Base-by-base conservation (phyloP, 30 jellyfish, hydroid and myxozoan genomes). In the Haliclystus octoradiatus region DNA sequence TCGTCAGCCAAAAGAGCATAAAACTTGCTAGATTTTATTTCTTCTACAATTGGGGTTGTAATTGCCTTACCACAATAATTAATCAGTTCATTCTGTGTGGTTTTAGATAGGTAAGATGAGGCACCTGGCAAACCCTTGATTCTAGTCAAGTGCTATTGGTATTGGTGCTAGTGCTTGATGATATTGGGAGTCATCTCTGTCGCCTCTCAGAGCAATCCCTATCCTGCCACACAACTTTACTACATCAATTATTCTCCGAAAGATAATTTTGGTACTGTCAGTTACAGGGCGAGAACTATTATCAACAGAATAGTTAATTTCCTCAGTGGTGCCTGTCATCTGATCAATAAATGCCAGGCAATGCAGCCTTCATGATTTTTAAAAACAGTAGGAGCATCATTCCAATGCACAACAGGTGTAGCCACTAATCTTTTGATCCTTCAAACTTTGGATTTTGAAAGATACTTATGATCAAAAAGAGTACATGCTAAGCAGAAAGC, bases 21-120 rank as follows among this genome's bases (percentile, higher is more conserved):
- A 40, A 40, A 40, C 57, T 40, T 40, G 9, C 14, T 9, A 9
- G 19, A 40, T 19, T n/a, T 73, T 13, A 73, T 33, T 27, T 62
- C 67, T 12, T 49, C 23, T 26, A 73, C 29, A 3, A 73, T 25
- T 28, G 23, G 52, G 19, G 53, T 76, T 26, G 22, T 34, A 23
- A 84, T 71, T 24, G 33, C 25, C 28, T 60, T 71, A 14, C 91
- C 91, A 67, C 93, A 85, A 50, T 40, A 29, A 28, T 50, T 35
- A 26, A 77, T 77, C 19, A 85, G 28, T 33, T 85, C 80, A 53
- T 74, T 83, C 68, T 83, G 95, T 13, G 76, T 77, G 27, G 95
- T 74, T 68, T 83, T 27, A 9, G 86, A 83, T 26, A 66, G 9
- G 66, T 66, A 83, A 28, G 80, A 33, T 12, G 90, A n/a, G n/a